A percentile compares a stretch with the other conserved stretches of the same genome.
phyloP scores from a whole-genome alignment of 2,888 invertebrate species.

The Agrotis ipsilon region DNA sequence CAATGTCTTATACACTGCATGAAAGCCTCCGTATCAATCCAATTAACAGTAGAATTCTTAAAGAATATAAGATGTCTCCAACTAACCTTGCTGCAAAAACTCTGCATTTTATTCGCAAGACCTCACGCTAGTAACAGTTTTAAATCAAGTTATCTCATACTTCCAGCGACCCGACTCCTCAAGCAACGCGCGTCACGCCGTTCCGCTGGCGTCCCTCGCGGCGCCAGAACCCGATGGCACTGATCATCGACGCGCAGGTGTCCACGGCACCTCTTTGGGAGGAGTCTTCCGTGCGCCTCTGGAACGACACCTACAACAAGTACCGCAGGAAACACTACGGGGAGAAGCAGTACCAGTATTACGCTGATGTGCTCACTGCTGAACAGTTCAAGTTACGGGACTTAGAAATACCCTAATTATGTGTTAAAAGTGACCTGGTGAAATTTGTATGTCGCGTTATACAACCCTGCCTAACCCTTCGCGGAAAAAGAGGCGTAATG shows the following conservation, averaged over 20 bases:
- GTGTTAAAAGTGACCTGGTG: background rate
- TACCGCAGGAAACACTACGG: conserved; percentile 78
- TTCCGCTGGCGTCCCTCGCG: conserved; percentile 83
- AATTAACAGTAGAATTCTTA: background rate
- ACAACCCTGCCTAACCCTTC: background rate
- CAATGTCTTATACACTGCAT: no score
- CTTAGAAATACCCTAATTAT: background rate
- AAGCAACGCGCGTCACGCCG: conserved; percentile 74
- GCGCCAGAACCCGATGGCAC: conserved; percentile 78
- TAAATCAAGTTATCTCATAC: background rate
- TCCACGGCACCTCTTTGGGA: conserved; percentile 82
- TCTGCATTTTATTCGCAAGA: no score
- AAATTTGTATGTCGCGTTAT: background rate
- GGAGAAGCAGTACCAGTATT: conserved; percentile 54
- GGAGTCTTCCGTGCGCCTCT: conserved; percentile 75
- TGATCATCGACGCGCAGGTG: conserved; percentile 79
- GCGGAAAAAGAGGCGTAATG: background rate
- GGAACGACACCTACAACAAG: conserved; percentile 84
- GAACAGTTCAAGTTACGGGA: conserved; percentile 3
- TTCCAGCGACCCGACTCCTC: conserved; percentile 86
- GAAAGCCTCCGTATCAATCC: background rate
- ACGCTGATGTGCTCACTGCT: conserved; percentile 1
- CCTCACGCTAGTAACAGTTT: no score
- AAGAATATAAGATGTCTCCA: no score
- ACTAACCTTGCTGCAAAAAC: no score